Percentiles rank a stretch among this genome's conserved stretches.
phyloP scores from a whole-genome alignment of 2,888 invertebrate species.

The Pediacus dermestoides region DNA sequence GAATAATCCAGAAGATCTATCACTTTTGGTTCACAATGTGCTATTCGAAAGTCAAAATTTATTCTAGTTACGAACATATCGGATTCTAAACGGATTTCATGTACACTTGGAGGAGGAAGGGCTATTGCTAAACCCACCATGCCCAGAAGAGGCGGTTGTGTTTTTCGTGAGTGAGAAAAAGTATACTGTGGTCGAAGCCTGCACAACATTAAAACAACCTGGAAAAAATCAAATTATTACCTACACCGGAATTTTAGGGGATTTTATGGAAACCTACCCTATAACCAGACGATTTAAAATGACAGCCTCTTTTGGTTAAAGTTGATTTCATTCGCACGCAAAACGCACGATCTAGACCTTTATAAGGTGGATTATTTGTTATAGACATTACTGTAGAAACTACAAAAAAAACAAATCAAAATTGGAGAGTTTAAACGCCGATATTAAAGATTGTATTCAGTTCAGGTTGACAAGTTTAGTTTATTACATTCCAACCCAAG shows the following conservation, averaged over 20 bases:
- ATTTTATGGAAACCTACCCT: slow-evolving; percentile 65
- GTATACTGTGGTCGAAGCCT: slow-evolving; percentile 90
- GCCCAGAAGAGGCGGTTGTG: slow-evolving; percentile 81
- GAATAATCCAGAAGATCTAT: slow-evolving; percentile 90
- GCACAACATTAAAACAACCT: slow-evolving; percentile 92
- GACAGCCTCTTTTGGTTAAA: slow-evolving; percentile 93
- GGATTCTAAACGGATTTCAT: slow-evolving; percentile 91
- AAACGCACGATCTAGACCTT: slow-evolving; percentile 87
- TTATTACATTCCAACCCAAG: not conserved
- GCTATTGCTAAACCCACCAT: slow-evolving; percentile 96
- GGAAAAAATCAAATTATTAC: slow-evolving; percentile 34
- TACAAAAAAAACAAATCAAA: slow-evolving; percentile 46
- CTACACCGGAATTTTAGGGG: slow-evolving; percentile 4
- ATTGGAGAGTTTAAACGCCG: not conserved
- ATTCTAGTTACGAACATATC: slow-evolving; percentile 97
- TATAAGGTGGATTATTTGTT: slow-evolving; percentile 61
- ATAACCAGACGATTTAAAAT: slow-evolving; percentile 94
- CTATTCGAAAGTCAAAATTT: slow-evolving; percentile 93
- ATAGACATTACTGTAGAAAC: slow-evolving; percentile 83
- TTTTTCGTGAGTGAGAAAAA: slow-evolving; percentile 85
- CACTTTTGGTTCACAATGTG: slow-evolving; percentile 96
- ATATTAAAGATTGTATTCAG: not conserved
- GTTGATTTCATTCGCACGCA: slow-evolving; percentile 98
- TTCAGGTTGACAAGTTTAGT: slow-evolving; percentile 2
- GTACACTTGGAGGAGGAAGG: slow-evolving; percentile 93